Conservation (phyloP, 2,888 invertebrate species). For the Laothoe populi region DNA sequence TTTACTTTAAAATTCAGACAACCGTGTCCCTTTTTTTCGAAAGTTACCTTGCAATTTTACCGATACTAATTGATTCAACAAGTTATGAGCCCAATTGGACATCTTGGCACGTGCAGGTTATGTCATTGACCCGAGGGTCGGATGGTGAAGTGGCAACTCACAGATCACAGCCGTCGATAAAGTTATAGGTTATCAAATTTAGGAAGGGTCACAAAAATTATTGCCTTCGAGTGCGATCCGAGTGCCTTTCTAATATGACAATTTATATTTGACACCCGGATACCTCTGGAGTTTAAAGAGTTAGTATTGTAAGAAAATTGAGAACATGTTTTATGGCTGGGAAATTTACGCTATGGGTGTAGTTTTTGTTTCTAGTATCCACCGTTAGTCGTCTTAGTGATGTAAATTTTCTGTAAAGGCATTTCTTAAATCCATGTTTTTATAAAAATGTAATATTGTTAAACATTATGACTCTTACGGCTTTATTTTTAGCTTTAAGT, state of each 20-base stretch:
- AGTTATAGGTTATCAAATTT: slow-evolving; percentile 25
- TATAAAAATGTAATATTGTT: no score
- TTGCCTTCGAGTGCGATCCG: slow-evolving; percentile 11
- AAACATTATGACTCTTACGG: no score
- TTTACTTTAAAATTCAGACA: not conserved
- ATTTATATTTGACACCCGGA: slow-evolving; percentile 18
- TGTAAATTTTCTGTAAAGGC: no score
- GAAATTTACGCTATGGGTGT: not conserved
- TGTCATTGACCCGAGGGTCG: slow-evolving; percentile 15
- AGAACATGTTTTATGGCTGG: not conserved
- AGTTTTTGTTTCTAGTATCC: not conserved
- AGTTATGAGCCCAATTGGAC: slow-evolving; percentile 12
- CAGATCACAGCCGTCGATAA: slow-evolving; percentile 22
- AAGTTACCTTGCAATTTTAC: not conserved
- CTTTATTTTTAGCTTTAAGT: no score
- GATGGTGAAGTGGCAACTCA: slow-evolving; percentile 14
- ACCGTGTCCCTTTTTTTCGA: no score
- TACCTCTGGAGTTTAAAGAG: slow-evolving; percentile 16
- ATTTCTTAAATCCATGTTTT: no score
- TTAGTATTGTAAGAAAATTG: slow-evolving; percentile 6
- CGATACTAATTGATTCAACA: slow-evolving; percentile 16
- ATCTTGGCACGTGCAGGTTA: slow-evolving; percentile 17
- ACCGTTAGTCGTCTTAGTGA: no score
- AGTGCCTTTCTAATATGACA: slow-evolving; percentile 20
- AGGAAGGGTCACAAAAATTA: slow-evolving; percentile 22